phyloP scores from a whole-genome alignment of 2,888 invertebrate genomes.

The Drosophila kanekoi region DNA sequence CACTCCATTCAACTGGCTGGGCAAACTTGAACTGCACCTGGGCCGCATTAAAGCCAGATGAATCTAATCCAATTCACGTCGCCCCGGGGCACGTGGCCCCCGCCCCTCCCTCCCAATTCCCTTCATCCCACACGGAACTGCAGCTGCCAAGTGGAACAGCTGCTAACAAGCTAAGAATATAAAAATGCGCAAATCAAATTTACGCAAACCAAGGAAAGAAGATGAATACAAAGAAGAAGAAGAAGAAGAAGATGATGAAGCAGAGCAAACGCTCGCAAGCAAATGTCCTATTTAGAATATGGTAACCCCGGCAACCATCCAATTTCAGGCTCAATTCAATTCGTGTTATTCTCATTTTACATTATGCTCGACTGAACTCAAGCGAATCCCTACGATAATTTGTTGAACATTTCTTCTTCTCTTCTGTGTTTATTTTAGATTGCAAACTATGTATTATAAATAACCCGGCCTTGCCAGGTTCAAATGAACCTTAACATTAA shows the following conservation, averaged over 20 bases:
- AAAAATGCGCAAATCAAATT: slow-evolving; percentile 15
- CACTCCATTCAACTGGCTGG: neutral
- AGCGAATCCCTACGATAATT: neutral
- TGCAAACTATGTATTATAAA: too few species aligned
- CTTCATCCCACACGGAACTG: slow-evolving; percentile 4
- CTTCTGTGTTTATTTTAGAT: too few species aligned
- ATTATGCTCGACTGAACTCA: neutral
- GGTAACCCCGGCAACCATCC: slow-evolving; percentile 14
- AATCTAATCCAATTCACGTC: neutral
- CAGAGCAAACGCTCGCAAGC: neutral
- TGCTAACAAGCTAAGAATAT: slow-evolving; percentile 9
- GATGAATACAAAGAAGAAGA: too few species aligned
- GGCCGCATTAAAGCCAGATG: slow-evolving; percentile 22
- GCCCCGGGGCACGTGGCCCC: slow-evolving; percentile 17
- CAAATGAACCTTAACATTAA: too few species aligned
- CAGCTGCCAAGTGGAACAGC: slow-evolving; percentile 18
- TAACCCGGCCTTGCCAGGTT: too few species aligned
- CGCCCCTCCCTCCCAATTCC: neutral
- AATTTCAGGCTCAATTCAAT: neutral
- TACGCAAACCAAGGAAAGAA: slow-evolving; percentile 9
- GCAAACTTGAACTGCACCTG: slow-evolving; percentile 1
- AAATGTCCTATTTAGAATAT: slow-evolving; percentile 7
- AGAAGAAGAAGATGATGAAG: too few species aligned
- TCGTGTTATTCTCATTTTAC: neutral
- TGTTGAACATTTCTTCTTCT: too few species aligned